These are phyloP conservation scores for Sclerurus mexicanus DNA, from an alignment of 2,113 vertebrate genomes.

Conservation along the genomic window DNA sequence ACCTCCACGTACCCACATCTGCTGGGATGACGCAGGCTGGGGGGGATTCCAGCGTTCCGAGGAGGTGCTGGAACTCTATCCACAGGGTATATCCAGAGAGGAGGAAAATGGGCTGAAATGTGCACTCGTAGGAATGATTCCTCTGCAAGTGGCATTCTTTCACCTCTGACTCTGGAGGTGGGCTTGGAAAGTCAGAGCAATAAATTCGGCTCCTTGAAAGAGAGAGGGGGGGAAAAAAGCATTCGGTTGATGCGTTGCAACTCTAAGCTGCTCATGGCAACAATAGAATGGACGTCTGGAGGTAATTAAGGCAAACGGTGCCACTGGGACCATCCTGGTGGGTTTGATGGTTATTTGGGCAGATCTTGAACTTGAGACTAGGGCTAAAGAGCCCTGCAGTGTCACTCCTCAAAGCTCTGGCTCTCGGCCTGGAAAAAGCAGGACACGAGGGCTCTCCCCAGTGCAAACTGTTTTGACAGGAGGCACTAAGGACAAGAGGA, in stretches of 20 bases:
- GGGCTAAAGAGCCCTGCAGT: background rate
- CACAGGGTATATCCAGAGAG: constrained; percentile 89
- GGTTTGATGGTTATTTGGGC: background rate
- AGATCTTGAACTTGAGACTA: background rate
- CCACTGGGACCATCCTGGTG: background rate
- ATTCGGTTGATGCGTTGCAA: background rate
- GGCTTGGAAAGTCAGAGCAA: constrained; percentile 76
- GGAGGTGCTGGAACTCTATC: constrained; percentile 79
- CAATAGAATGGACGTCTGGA: background rate
- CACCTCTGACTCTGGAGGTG: constrained; percentile 61
- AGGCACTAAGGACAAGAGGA: background rate
- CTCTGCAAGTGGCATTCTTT: constrained; percentile 65
- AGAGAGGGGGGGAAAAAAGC: background rate
- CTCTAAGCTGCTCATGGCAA: background rate
- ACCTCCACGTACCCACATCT: constrained; percentile 81
- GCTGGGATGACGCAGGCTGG: constrained; percentile 83
- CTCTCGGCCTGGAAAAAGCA: background rate
- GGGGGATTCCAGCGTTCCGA: constrained; percentile 80
- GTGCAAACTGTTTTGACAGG: background rate
- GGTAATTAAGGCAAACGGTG: background rate
- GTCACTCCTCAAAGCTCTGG: background rate
- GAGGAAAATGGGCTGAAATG: constrained; percentile 81
- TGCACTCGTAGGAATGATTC: constrained; percentile 76
- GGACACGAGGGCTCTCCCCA: background rate
- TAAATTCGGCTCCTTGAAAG: constrained; percentile 74